Evolutionary conservation across 2,888 invertebrate species (phyloP).

Genomic region (Hydropsyche betteni): DNA sequence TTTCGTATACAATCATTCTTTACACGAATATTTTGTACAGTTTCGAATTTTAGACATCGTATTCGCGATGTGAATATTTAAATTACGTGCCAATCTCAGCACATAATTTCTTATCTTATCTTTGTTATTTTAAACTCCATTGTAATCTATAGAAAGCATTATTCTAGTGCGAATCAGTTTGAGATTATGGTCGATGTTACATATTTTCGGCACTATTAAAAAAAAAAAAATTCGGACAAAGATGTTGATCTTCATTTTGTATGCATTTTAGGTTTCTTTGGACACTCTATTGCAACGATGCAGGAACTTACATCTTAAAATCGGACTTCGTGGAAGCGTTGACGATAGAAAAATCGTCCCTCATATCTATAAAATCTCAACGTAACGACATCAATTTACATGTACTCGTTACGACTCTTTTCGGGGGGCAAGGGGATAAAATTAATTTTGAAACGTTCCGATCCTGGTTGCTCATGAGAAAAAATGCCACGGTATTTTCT

Average conservation of each 20-base stretch:
- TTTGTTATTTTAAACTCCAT: too few species aligned
- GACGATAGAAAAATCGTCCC: slow-evolving; percentile 66
- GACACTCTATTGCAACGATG: slow-evolving; percentile 86
- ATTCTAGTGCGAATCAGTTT: too few species aligned
- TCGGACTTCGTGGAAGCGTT: slow-evolving; percentile 76
- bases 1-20: too few species aligned
- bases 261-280: slow-evolving; percentile 74
- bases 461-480: slow-evolving; percentile 79
- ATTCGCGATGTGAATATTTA: not conserved
- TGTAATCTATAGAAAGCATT: too few species aligned
- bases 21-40: too few species aligned
- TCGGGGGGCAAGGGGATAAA: slow-evolving; percentile 60
- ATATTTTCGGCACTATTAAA: too few species aligned
- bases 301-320: slow-evolving; percentile 76
- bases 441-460: slow-evolving; percentile 79
- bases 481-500: slow-evolving; percentile 80
- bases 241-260: too few species aligned
- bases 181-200: too few species aligned
- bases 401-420: slow-evolving; percentile 58
- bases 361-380: slow-evolving; percentile 57
- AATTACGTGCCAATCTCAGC: not conserved
- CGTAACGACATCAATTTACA: slow-evolving; percentile 60
- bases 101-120: too few species aligned
- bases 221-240: too few species aligned
- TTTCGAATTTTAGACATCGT: not conserved